Evolutionary conservation across 2,113 vertebrate species (phyloP), one percentile per base, ranked within the genome.

Genomic region (Manacus vitellinus): DNA sequence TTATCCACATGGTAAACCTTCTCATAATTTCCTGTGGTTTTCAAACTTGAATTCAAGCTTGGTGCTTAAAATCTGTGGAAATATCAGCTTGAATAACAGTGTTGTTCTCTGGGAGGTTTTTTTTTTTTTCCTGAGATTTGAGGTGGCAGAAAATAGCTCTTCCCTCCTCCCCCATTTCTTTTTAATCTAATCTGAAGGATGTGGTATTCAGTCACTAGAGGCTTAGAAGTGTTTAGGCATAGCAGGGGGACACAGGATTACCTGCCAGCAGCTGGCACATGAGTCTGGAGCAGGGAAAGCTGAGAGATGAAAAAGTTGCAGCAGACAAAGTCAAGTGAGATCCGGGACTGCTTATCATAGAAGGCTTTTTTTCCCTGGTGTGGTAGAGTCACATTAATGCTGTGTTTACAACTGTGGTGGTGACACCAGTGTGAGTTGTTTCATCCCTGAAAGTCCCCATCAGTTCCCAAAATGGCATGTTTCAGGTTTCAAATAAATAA

Each of bases 1-100:
- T 85, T 49, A 28, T 63, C 44, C 33, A 30, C 46, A 28, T 6
- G 96, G 98, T 98, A 78, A 89, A 94, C 46, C 3, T 70, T 63
- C 35, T 31, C 24, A 8, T 51, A 8, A 31, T 62, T 92, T 58
- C 23, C 1, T n/a, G 11, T 58, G 25, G 12, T 18, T 71, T 18
- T 12, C 14, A 44, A 47, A 49, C 1, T 10, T 30, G 13, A 27
- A 31, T 65, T 41, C 11, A 46, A 47, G 9, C 43, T 62, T 27
- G 3, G 4, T 85, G 41, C 8, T 63, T 55, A 46, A 9, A 52
- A 27, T 52, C 51, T 28, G 12, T 19, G 80, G 33, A 79, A 62
- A 39, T 19, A 16, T 0, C 4, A 39, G 35, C 7, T 17, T 31
- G 39, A 88, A 25, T 35, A 55, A 46, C 4, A 35, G 2, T 15